A percentile compares a stretch with the other conserved stretches of the same genome.
These are phyloP conservation scores for Erpetoichthys calabaricus DNA, from an alignment of 2,797 vertebrate genomes.

Conservation along the genomic window DNA sequence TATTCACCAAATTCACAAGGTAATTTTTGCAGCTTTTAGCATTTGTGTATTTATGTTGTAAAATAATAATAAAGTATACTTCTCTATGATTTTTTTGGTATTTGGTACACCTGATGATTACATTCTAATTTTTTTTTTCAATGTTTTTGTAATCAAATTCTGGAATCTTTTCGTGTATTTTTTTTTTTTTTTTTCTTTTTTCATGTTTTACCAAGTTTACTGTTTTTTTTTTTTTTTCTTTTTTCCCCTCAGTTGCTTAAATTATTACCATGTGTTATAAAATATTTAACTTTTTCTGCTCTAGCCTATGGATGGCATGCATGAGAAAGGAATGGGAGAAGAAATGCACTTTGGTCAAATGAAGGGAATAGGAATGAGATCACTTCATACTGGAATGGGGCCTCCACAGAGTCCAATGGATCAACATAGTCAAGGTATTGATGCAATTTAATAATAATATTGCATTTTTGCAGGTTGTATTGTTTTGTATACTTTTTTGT, in stretches of 20 bases:
- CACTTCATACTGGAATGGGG: conserved; percentile 89
- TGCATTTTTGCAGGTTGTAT: too few relatives aligned
- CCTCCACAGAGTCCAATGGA: conserved; percentile 97
- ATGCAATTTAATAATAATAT: too few relatives aligned
- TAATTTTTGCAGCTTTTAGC: conserved; percentile 34
- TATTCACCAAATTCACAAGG: conserved; percentile 88
- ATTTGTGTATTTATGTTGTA: background rate
- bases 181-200: too few relatives aligned
- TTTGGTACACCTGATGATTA: too few relatives aligned
- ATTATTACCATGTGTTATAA: too few relatives aligned
- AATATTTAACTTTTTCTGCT: conserved; percentile 3
- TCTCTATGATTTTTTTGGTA: too few relatives aligned
- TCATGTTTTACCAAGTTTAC: too few relatives aligned
- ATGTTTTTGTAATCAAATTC: background rate
- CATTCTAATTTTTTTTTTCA: background rate
- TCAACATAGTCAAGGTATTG: conserved; percentile 88
- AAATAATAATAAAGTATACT: too few relatives aligned
- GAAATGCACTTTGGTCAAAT: conserved; percentile 82
- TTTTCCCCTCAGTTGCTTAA: too few relatives aligned
- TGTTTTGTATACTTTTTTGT: too few relatives aligned
- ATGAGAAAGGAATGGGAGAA: conserved; percentile 81
- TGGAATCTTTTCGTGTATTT: too few relatives aligned
- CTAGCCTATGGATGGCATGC: conserved; percentile 81
- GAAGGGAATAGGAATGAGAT: conserved; percentile 77
- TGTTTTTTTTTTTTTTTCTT: too few relatives aligned